Base-by-base conservation (phyloP, 2,113 vertebrate species). In the Heterotis niloticus region DNA sequence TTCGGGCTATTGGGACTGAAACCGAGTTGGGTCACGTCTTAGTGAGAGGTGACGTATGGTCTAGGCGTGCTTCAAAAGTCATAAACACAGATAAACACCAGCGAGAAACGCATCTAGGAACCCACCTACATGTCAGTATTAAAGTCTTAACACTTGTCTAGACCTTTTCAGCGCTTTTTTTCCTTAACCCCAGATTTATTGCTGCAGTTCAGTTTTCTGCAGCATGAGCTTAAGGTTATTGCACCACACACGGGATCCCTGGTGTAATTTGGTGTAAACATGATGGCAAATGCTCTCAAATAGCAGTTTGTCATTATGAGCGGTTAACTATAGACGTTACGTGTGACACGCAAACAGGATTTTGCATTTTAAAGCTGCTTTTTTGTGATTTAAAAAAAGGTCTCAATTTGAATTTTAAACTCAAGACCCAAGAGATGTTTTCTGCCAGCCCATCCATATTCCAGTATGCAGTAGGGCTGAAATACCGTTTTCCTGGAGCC, bases 31-130 rank as follows among this genome's bases (percentile, higher is more conserved):
- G 65, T 75, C 68, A 74, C 23, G 76, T 75, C 69, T 56, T 66
- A 73, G 18, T 80, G 78, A 28, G 11, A 57, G 24, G 16, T 83
- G 81, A 84, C 34, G 79, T 81, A 78, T 1, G 34, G 81, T 82
- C 80, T 86, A 77, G 54, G 56, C 51, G 59, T 23, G 77, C 65
- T 75, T 81, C 69, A 82, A 80, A 56, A 77, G 84, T 76, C 76
- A 81, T 28, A 83, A 82, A 84, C 79, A 75, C n/a, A 79, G 69
- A 84, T 70, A 64, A 11, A n/a, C 74, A 9, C 0, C 56, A 54
- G 28, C 51, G 64, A 78, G 78, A 59, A 76, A 64, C 64, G 54
- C 70, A 66, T 44, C 18, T 34, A 1, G 24, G 76, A 75, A 26
- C 77, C 20, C 70, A 71, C 14, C 80, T 72, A 73, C 80, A 59